Evolutionary conservation across 2,797 vertebrate genomes (phyloP).

Genomic region (Artibeus jamaicensis): DNA sequence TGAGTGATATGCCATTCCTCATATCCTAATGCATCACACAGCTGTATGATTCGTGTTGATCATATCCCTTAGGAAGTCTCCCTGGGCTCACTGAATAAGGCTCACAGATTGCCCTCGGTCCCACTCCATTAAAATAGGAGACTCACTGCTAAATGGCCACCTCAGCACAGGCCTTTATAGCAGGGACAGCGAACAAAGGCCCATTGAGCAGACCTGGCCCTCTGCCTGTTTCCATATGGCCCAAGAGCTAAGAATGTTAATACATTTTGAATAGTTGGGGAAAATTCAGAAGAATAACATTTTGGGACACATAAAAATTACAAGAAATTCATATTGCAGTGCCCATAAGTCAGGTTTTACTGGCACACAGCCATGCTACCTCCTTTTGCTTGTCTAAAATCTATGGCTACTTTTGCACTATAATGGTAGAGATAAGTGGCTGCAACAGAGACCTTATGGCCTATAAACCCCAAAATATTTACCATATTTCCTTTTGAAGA

Average conservation of each 20-base stretch:
- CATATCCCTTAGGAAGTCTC: not conserved
- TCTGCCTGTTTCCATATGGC: not conserved
- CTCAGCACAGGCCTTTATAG: not conserved
- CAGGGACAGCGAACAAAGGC: not conserved
- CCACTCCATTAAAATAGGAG: not conserved
- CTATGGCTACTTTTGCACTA: not conserved
- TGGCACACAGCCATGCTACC: not conserved
- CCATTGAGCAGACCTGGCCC: not conserved
- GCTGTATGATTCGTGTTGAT: not conserved
- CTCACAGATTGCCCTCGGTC: not conserved
- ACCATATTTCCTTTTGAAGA: not conserved
- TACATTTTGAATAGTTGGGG: not conserved
- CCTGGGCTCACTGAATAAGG: not conserved
- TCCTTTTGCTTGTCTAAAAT: not conserved
- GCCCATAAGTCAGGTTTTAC: conserved; percentile 4
- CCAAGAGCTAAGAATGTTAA: not conserved
- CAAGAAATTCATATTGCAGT: conserved; percentile 3
- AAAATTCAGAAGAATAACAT: not conserved
- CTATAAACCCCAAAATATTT: not conserved
- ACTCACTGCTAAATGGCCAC: not conserved
- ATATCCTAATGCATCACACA: not conserved
- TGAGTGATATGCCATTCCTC: not conserved
- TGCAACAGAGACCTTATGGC: not conserved
- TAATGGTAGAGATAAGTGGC: not conserved
- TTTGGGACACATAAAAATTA: conserved; percentile 6